Evolutionary conservation across 2,113 vertebrate species (phyloP).

Genomic region (Cyanocitta stelleri): DNA sequence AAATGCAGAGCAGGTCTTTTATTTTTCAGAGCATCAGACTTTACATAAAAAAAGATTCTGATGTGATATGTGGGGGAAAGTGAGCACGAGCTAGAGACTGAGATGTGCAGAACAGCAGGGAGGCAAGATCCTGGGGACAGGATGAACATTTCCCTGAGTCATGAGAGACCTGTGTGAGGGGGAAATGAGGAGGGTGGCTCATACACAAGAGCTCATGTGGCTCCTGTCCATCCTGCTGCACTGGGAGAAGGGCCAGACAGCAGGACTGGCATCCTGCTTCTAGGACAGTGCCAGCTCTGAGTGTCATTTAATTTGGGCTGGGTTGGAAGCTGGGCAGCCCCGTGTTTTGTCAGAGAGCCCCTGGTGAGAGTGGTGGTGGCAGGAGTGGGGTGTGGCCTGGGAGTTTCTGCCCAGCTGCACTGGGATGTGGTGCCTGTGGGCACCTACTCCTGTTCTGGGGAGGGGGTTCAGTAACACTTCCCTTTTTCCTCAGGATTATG

Average conservation of each 20-base stretch:
- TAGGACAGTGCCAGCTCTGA: neutral
- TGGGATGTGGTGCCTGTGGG: neutral
- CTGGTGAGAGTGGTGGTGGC: neutral
- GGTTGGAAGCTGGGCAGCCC: neutral
- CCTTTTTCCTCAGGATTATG: conserved; percentile 81
- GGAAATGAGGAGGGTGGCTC: neutral
- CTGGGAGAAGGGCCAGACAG: neutral
- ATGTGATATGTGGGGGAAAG: neutral
- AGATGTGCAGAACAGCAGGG: neutral
- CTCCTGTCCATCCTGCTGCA: neutral
- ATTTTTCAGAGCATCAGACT: neutral
- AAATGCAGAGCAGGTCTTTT: neutral
- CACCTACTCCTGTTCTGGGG: accelerated
- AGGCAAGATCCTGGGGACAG: neutral
- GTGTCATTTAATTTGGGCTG: neutral
- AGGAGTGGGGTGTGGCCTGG: too few relatives aligned
- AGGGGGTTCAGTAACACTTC: accelerated
- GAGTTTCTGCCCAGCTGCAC: neutral
- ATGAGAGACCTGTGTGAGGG: neutral
- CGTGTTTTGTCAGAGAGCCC: accelerated
- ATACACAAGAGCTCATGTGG: neutral
- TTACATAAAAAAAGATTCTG: neutral
- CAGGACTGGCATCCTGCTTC: neutral
- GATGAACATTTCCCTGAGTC: neutral
- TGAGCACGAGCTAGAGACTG: neutral